phyloP scores from a whole-genome alignment of 2,888 invertebrate species.

The Catocala fraxini region DNA sequence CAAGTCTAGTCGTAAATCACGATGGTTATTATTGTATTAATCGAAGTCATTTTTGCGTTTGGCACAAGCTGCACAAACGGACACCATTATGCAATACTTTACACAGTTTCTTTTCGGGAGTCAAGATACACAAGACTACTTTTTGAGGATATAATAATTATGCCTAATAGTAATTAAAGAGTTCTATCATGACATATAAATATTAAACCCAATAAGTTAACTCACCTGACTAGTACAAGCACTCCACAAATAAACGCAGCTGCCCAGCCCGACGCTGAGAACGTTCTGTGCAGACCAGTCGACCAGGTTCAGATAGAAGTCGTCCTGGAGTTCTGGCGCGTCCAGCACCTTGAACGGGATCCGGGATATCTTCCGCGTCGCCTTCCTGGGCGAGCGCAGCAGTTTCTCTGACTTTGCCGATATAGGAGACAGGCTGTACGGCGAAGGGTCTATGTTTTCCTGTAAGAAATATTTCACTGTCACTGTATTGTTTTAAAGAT shows the following conservation, averaged over 20 bases:
- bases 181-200: too few relatives aligned
- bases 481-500: too few relatives aligned
- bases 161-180: too few relatives aligned
- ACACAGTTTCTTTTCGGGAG: too few relatives aligned
- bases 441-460: constrained; percentile 94
- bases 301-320: constrained; percentile 99
- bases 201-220: constrained; percentile 11
- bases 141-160: too few relatives aligned
- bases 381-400: constrained; percentile 97
- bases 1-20: constrained; percentile 9
- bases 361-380: constrained; percentile 99
- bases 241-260: constrained; percentile 99
- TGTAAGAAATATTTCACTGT: constrained; percentile 64
- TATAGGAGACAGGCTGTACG: constrained; percentile 98
- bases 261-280: constrained; percentile 98
- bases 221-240: constrained; percentile 98
- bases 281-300: constrained; percentile 99
- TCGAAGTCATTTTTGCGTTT: too few relatives aligned
- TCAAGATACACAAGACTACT: too few relatives aligned
- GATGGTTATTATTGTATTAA: background rate
- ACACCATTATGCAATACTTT: too few relatives aligned
- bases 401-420: constrained; percentile 98
- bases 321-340: constrained; percentile 99
- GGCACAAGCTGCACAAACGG: too few relatives aligned
- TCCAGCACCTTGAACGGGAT: constrained; percentile 99